Evolutionary conservation across 1,140 invertebrate species (phyloP).

Genomic region (Rhagoletis pomonella): DNA sequence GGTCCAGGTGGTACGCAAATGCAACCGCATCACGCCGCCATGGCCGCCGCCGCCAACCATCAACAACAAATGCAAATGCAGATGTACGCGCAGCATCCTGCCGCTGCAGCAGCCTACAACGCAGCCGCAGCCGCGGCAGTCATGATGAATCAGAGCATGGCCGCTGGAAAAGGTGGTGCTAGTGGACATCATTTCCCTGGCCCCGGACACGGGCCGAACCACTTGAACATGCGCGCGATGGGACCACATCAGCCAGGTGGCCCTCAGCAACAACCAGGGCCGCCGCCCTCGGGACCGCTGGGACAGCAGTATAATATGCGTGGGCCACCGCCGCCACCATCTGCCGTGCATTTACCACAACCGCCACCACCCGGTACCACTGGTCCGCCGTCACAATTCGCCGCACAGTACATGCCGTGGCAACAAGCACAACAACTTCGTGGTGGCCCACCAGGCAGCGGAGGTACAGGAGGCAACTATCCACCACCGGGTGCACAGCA

Average conservation of each 20-base stretch:
- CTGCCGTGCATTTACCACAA: slow-evolving; percentile 54
- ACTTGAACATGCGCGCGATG: slow-evolving; percentile 58
- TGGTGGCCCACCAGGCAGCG: slow-evolving; percentile 49
- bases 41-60: slow-evolving; percentile 55
- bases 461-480: slow-evolving; percentile 51
- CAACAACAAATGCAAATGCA: slow-evolving; percentile 52
- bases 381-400: slow-evolving; percentile 53
- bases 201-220: slow-evolving; percentile 57
- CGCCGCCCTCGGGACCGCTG: slow-evolving; percentile 55
- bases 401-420: slow-evolving; percentile 58
- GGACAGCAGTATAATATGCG: slow-evolving; percentile 57
- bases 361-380: slow-evolving; percentile 34
- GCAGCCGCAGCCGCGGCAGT: slow-evolving; percentile 55
- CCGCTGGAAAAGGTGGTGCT: slow-evolving; percentile 30
- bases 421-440: slow-evolving; percentile 58
- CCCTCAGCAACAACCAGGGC: slow-evolving; percentile 57
- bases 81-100: slow-evolving; percentile 56
- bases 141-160: slow-evolving; percentile 58
- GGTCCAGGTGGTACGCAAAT: slow-evolving; percentile 48
- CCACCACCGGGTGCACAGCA: slow-evolving; percentile 59
- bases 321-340: slow-evolving; percentile 54
- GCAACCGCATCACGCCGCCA: slow-evolving; percentile 56
- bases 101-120: slow-evolving; percentile 57
- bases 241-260: slow-evolving; percentile 57
- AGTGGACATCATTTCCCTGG: slow-evolving; percentile 64